Percentiles rank a stretch among this genome's conserved stretches.
Evolutionary conservation across 2,797 vertebrate genomes (phyloP).

Genomic region (Anguilla pacifica): DNA sequence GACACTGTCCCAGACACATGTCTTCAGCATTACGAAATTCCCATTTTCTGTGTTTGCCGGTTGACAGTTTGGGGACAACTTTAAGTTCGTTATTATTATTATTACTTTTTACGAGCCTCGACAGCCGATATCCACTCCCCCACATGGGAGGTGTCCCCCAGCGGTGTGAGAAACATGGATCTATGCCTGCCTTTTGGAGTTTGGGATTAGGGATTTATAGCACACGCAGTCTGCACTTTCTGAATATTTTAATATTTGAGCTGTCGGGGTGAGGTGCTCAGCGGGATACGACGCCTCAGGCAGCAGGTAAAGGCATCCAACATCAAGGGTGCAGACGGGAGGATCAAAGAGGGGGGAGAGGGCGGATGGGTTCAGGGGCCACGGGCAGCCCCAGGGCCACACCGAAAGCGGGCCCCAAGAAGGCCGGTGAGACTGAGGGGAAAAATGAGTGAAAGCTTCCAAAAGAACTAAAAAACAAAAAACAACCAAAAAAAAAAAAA

Average conservation of each 20-base stretch:
- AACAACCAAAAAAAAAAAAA: not conserved
- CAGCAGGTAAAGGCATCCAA: not conserved
- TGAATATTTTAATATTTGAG: not conserved
- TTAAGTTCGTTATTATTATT: constrained; percentile 22
- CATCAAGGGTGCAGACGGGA: not conserved
- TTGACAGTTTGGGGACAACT: constrained; percentile 35
- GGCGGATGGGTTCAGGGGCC: not conserved
- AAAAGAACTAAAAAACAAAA: not conserved
- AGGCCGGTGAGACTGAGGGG: not conserved
- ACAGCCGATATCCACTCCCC: constrained; percentile 30
- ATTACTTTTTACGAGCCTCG: constrained; percentile 29
- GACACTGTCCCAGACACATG: constrained; percentile 8
- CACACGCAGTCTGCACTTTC: not conserved
- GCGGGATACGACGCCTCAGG: not conserved
- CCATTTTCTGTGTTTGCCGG: constrained; percentile 36
- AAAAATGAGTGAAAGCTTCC: not conserved
- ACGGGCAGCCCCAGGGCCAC: not conserved
- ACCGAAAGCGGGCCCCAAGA: not conserved
- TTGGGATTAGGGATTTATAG: not conserved
- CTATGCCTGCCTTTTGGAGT: not conserved
- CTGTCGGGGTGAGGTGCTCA: not conserved
- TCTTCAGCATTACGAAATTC: constrained; percentile 36
- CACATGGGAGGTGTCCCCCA: not conserved
- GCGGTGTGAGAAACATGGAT: not conserved
- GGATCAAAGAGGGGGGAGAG: not conserved